A percentile compares a stretch with the other conserved stretches of the same genome.
phyloP scores from a whole-genome alignment of 2,113 vertebrate genomes.

The Dromaius novaehollandiae region DNA sequence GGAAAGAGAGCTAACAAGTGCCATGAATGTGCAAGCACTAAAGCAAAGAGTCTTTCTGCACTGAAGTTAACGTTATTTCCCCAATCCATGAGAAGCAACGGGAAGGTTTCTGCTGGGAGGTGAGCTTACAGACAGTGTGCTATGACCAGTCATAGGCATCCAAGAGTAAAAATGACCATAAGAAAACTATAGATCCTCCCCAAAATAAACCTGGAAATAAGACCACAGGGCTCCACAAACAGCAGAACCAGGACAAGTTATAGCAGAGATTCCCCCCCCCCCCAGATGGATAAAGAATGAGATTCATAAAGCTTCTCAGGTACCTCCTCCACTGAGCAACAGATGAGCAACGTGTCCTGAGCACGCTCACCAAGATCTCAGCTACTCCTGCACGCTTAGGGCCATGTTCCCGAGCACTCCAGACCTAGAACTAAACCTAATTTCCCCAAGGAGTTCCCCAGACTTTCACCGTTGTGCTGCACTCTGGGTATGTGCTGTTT shows the following conservation, averaged over 20 bases:
- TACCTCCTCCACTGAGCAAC: background rate
- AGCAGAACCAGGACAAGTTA: background rate
- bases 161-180: background rate
- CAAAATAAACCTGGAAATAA: background rate
- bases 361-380: background rate
- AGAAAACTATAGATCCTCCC: background rate
- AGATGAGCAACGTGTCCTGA: background rate
- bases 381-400: background rate
- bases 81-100: background rate
- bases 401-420: background rate
- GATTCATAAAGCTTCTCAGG: background rate
- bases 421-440: no score
- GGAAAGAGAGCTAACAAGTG: background rate
- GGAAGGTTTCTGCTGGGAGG: background rate
- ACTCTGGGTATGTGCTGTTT: no score
- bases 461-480: background rate
- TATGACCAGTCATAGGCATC: background rate
- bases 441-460: no score
- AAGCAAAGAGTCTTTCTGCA: background rate
- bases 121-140: background rate
- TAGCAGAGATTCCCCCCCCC: background rate
- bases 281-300: background rate
- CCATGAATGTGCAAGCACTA: fast-evolving
- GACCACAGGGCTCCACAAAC: background rate
- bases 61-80: background rate